Evolutionary conservation across 2,888 invertebrate genomes (phyloP).

Genomic region (Crossocerus cetratus): DNA sequence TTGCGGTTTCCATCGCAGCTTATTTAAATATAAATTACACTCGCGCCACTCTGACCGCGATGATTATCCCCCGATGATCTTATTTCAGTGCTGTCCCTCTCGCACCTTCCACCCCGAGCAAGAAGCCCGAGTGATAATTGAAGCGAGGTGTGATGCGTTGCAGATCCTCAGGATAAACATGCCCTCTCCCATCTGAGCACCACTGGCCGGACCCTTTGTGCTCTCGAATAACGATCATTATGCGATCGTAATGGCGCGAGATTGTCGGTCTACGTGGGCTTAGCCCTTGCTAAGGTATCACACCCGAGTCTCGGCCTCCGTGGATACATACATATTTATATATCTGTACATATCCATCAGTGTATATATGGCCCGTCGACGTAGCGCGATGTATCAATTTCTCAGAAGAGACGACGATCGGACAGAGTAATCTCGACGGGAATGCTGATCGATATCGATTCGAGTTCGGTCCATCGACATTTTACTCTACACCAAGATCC

Average conservation of each 20-base stretch:
- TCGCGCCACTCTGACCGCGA: conserved; percentile 18
- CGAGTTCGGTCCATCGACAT: conserved; percentile 27
- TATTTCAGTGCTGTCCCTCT: conserved; percentile 22
- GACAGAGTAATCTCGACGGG: conserved; percentile 51
- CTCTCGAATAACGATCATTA: conserved; percentile 70
- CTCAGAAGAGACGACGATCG: conserved; percentile 52
- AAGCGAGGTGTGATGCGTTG: conserved; percentile 50
- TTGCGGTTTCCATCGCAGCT: conserved; percentile 74
- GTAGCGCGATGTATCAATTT: conserved; percentile 52
- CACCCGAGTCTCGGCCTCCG: conserved; percentile 28
- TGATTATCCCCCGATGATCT: conserved; percentile 50
- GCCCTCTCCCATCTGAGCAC: conserved; percentile 52
- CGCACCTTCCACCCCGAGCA: conserved; percentile 17
- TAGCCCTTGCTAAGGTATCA: conserved; percentile 50
- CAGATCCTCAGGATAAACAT: conserved; percentile 36
- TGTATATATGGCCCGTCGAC: conserved; percentile 19
- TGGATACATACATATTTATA: not conserved
- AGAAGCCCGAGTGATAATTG: conserved; percentile 50
- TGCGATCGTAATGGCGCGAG: conserved; percentile 70
- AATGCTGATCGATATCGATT: conserved; percentile 45
- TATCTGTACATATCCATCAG: not conserved
- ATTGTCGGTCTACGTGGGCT: conserved; percentile 66
- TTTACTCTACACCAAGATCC: conserved; percentile 19
- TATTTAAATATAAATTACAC: conserved; percentile 76
- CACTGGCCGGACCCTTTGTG: conserved; percentile 65